Base-by-base conservation (phyloP, 2,888 invertebrate genomes). In the Drosophila formosana region DNA sequence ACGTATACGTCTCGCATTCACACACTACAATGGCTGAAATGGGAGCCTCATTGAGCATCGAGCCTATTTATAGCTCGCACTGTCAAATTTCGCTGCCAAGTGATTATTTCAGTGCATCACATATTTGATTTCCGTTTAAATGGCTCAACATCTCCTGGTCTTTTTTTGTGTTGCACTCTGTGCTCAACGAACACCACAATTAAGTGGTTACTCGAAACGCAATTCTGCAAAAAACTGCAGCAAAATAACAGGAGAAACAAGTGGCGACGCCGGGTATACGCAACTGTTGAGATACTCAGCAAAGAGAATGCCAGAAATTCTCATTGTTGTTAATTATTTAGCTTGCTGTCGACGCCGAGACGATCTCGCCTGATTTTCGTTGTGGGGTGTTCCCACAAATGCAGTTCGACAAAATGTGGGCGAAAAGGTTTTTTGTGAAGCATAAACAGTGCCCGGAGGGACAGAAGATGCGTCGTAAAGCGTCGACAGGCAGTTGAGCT, bases 141-240 rank as follows among this genome's bases (percentile, higher is more conserved):
- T 47, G 57, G n/a, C 13, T 1, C 18, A 18, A 18, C 18, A 18
- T 18, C 18, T 18, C 18, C 18, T 2, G 18, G 18, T 18, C 25
- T 32, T 9, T 13, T 8, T 26, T 28, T 3, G 30, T 0, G 18
- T 18, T 18, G 18, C 3, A 3, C 6, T 7, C 39, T 18, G 49
- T 13, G 5, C 41, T 41, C 49, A 41, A 58, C 39, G 46, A 41
- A 58, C 41, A 63, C 34, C 34, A 50, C 41, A 43, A 50, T 63
- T 63, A 58, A 58, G 50, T 58, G 64, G 43, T 45, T 39, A 37
- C 64, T 45, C 43, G 58, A 58, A 45, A 64, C 50, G 50, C 50
- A 45, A 51, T 46, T 34, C 58, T 11, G 5, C 25, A 41, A 46
- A 63, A 63, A 25, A 39, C 18, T n/a, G 4, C 28, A 7, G 26